Conservation (phyloP, 2,113 vertebrate species). For the Poecile atricapillus region DNA sequence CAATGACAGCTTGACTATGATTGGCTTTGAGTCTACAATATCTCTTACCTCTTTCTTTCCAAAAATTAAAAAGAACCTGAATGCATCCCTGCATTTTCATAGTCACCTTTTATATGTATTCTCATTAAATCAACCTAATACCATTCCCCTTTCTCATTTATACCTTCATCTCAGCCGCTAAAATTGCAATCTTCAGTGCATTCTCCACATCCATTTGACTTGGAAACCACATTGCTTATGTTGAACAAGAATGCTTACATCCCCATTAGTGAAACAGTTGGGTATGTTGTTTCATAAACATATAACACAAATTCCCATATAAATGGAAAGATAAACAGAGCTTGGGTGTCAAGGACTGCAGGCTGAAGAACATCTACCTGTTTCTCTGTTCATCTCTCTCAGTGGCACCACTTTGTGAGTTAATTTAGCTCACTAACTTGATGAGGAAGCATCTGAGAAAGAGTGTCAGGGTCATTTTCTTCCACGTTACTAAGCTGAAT, state of each 20-base stretch:
- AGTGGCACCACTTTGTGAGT: neutral
- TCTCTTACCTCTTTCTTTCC: neutral
- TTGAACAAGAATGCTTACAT: neutral
- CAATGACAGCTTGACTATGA: neutral
- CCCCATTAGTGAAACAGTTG: neutral
- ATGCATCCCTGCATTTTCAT: neutral
- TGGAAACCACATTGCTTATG: neutral
- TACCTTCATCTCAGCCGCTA: neutral
- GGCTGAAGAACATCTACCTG: neutral
- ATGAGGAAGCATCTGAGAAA: neutral
- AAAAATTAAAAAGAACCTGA: neutral
- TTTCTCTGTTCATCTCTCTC: neutral
- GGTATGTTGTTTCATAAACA: neutral
- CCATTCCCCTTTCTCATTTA: neutral
- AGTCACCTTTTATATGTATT: neutral
- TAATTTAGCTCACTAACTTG: neutral
- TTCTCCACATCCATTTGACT: neutral
- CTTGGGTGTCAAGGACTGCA: neutral
- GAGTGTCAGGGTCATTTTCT: neutral
- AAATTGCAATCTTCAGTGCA: neutral
- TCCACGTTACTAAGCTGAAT: neutral
- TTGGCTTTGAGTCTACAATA: neutral
- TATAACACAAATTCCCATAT: neutral
- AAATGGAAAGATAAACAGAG: neutral
- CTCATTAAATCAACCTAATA: neutral